Conservation (phyloP, 2,797 vertebrate species). For the Muscicapa striata region DNA sequence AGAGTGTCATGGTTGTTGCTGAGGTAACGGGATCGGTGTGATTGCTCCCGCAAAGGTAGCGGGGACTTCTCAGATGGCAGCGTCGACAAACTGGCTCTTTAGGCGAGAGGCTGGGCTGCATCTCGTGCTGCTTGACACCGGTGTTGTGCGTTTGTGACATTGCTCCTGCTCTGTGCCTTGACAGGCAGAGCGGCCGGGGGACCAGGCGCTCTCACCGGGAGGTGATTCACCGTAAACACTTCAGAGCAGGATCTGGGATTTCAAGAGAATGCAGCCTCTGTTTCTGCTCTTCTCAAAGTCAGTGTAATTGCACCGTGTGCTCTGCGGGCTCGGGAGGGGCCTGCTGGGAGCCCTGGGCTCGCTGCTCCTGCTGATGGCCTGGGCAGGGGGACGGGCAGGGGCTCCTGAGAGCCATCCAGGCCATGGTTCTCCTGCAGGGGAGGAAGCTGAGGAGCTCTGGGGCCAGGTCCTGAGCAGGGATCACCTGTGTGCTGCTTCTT, state of each 20-base stretch:
- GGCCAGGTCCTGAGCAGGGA: background rate
- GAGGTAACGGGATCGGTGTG: constrained; percentile 36
- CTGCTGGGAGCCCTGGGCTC: background rate
- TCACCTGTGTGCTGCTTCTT: accelerated
- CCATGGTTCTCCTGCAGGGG: accelerated
- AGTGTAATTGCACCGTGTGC: background rate
- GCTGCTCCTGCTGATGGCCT: accelerated
- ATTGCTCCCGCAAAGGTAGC: background rate
- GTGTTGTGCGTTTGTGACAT: background rate
- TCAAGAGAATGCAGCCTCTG: background rate
- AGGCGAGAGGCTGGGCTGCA: background rate
- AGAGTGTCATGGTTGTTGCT: constrained; percentile 42
- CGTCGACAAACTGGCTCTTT: background rate
- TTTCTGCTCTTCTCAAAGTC: background rate
- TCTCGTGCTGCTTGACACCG: background rate
- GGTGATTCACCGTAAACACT: background rate
- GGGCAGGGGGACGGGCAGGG: accelerated
- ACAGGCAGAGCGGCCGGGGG: background rate
- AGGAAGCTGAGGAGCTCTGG: background rate
- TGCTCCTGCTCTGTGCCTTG: background rate
- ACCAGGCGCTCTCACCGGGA: background rate
- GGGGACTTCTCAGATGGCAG: background rate
- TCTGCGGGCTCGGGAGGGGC: background rate
- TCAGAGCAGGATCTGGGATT: background rate
- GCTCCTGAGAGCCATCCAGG: accelerated